phyloP scores from a whole-genome alignment of 2,797 vertebrate species.

The Cephalopachus bancanus region DNA sequence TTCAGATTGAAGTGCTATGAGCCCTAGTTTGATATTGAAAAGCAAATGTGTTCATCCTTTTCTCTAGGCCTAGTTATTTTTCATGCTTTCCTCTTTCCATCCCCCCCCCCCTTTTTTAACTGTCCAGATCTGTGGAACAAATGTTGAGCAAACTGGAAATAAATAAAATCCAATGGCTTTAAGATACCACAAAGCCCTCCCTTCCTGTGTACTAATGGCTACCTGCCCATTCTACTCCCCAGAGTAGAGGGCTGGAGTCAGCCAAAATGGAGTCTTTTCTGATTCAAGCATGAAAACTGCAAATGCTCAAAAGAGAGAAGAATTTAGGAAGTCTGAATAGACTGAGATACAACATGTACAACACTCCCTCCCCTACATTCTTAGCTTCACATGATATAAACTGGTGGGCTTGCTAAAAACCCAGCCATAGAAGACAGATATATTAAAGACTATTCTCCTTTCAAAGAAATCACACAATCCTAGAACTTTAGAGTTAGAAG shows the following conservation, averaged over 20 bases:
- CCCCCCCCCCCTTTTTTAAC: constrained; percentile 73
- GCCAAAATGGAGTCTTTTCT: constrained; percentile 83
- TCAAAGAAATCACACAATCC: constrained; percentile 57
- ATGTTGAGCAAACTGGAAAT: constrained; percentile 80
- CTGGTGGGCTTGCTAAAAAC: constrained; percentile 56
- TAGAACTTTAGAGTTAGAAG: constrained; percentile 54
- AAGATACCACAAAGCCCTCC: constrained; percentile 84
- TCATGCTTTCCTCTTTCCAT: constrained; percentile 61
- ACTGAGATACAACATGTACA: constrained; percentile 56
- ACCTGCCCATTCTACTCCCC: constrained; percentile 81
- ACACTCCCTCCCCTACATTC: neutral
- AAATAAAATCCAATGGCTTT: constrained; percentile 79
- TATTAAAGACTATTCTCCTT: constrained; percentile 16
- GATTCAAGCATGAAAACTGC: constrained; percentile 76
- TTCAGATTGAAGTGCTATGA: constrained; percentile 22
- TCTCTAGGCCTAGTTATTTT: neutral
- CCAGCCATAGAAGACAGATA: constrained; percentile 31
- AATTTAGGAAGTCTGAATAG: constrained; percentile 73
- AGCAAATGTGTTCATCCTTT: constrained; percentile 46
- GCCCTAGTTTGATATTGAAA: constrained; percentile 49
- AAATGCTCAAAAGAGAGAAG: constrained; percentile 79
- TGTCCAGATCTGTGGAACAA: constrained; percentile 80
- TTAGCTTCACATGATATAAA: constrained; percentile 54
- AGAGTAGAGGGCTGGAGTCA: constrained; percentile 52
- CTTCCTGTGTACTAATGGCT: constrained; percentile 86